Conservation (phyloP, 2,797 vertebrate species). For the Peromyscus melanophrys region DNA sequence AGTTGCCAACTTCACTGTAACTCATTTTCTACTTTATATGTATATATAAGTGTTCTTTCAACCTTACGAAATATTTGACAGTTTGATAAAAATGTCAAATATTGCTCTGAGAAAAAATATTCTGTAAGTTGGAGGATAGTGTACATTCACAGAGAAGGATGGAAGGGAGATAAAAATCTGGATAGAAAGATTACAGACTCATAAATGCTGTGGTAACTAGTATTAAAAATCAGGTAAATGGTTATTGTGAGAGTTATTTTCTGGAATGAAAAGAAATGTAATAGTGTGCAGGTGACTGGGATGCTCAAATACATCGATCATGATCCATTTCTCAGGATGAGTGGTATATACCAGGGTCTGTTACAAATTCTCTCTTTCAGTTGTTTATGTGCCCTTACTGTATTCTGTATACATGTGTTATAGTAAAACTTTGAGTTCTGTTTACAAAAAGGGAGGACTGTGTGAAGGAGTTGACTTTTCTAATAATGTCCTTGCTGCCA, state of each 20-base stretch:
- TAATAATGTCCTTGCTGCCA: slow-evolving; percentile 12
- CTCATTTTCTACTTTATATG: slow-evolving; percentile 37
- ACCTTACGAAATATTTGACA: slow-evolving; percentile 38
- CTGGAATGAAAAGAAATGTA: background rate
- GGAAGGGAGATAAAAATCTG: background rate
- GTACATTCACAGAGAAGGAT: slow-evolving; percentile 14
- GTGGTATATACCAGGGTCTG: background rate
- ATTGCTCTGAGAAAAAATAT: slow-evolving; percentile 36
- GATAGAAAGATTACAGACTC: slow-evolving; percentile 10
- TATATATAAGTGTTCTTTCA: slow-evolving; percentile 29
- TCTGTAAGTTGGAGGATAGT: slow-evolving; percentile 35
- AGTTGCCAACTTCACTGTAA: background rate
- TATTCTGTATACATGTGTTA: slow-evolving; percentile 45
- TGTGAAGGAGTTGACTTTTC: background rate
- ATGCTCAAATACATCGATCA: background rate
- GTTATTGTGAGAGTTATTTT: slow-evolving; percentile 34
- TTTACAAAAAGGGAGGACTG: slow-evolving; percentile 46
- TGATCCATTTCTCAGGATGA: slow-evolving; percentile 56
- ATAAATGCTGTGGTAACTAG: background rate
- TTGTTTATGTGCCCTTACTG: background rate
- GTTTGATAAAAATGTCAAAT: slow-evolving; percentile 59
- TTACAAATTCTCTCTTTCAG: slow-evolving; percentile 54
- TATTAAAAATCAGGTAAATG: slow-evolving; percentile 28
- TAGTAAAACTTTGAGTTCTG: slow-evolving; percentile 26
- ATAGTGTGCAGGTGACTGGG: background rate